Conservation (phyloP, 1,140 invertebrate species). For the Dryas iulia region DNA sequence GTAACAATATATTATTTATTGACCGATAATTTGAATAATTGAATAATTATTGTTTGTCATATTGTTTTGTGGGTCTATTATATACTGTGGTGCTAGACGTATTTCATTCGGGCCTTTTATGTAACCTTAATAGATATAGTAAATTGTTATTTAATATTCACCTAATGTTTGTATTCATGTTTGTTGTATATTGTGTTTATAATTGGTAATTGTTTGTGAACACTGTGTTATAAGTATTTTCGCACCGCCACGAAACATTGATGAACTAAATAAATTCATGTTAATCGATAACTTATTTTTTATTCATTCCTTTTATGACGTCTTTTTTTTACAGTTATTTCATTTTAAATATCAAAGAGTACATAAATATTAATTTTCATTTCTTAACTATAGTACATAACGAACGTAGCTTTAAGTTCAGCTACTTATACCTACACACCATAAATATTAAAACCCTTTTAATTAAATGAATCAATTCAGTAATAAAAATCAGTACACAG, state of each 20-base stretch:
- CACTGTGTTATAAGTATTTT: conserved; percentile 67
- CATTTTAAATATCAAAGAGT: too few relatives aligned
- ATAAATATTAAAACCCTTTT: too few relatives aligned
- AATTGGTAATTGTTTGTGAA: conserved; percentile 54
- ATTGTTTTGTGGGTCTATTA: conserved; percentile 48
- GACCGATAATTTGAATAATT: conserved; percentile 36
- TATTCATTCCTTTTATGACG: too few relatives aligned
- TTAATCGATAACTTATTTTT: conserved; percentile 60
- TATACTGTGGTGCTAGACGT: conserved; percentile 42
- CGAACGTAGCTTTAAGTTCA: too few relatives aligned
- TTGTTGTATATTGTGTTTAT: conserved; percentile 62
- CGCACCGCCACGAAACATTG: conserved; percentile 71
- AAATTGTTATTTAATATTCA: conserved; percentile 20
- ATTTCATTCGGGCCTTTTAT: neutral
- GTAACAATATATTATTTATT: conserved; percentile 54
- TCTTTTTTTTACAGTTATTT: too few relatives aligned
- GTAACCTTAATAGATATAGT: conserved; percentile 8
- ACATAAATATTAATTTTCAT: too few relatives aligned
- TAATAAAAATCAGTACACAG: too few relatives aligned
- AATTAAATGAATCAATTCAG: too few relatives aligned
- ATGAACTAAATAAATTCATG: conserved; percentile 76
- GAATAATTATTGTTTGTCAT: conserved; percentile 47
- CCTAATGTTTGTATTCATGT: conserved; percentile 35
- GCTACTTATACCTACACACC: too few relatives aligned
- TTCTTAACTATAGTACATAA: too few relatives aligned